Evolutionary conservation across 2,888 invertebrate genomes (phyloP), one percentile per base, ranked within the genome.

Genomic region (Campaea margaritaria): DNA sequence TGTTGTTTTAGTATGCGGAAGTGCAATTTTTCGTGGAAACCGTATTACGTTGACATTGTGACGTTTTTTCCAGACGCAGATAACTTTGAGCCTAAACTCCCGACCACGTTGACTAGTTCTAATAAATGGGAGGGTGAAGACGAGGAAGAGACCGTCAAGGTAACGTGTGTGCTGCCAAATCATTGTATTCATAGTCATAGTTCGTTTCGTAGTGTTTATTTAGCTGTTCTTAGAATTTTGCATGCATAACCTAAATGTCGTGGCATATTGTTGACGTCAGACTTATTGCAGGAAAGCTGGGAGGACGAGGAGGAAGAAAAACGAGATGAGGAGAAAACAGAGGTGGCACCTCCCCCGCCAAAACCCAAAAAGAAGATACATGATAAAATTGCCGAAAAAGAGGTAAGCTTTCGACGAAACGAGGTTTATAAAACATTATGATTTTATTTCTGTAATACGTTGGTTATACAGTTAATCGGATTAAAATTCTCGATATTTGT

Each of bases 91-190:
- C 94, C 94, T 65, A 94, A 94, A 89, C 88, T 93, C 72, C 93
- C 94, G 76, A 91, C 93, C 85, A 93, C 93, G 82, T 91, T 94
- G 87, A 88, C 93, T 71, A 72, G 82, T 78, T 84, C 87, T 65
- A 96, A 96, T 91, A 96, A 95, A 93, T 97, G 97, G 97, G 96
- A 96, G 86, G 97, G 97, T 76, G 97, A 97, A 82, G 97, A 97
- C 85, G 97, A 96, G 81, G 97, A 97, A 58, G 97, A 97, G 53
- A 95, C 95, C 73, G 96, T 97, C 74, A 96, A 97, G 95, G 97
- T 97, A 84, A 87, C 66, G 36, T 56, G 61, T 64, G 61, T 60
- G 65, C 64, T 89, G 91, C 90, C 91, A 91, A 89, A 76, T 74
- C 65, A 58, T 72, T 73, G 60, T 64, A 69, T 68, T 67, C 67